Base-by-base conservation (phyloP, 1,140 invertebrate genomes). In the Bombus ignitus region DNA sequence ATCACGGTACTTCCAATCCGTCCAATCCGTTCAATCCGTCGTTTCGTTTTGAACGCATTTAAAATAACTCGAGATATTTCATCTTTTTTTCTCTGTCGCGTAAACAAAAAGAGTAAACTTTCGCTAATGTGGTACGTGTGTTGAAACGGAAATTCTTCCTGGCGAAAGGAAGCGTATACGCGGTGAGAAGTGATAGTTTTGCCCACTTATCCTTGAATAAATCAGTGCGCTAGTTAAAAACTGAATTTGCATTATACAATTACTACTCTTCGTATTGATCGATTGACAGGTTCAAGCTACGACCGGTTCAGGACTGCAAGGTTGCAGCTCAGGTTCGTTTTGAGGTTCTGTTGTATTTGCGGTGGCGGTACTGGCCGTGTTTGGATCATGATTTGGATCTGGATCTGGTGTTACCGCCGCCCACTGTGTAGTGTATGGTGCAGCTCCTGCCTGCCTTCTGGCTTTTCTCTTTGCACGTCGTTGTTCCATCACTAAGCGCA, bases 401-500 rank as follows among this genome's bases (percentile, higher is more conserved):
- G 94, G 78, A 85, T 94, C 92, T 1, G 94, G 93, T 32, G 94
- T 93, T 81, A 95, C 88, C 1, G 94, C 95, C 53, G 95, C 94
- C 95, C 95, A 95, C 57, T 95, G 95, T 6, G 96, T 95, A 8
- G 96, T 96, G 91, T 98, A 98, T 2, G 97, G 97, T 18, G 97
- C 95, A 3, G 96, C 96, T 88, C 97, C 97, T 12, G 95, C 95
- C 77, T 98, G 96, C 89, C 98, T 97, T 82, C 98, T 96, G 10
- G 97, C 98, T 93, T 97, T 97, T 57, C 98, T 96, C 80, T 97
- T 96, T 84, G 98, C 97, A 78, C 98, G 97, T 89, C 97, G 96
- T 93, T 98, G 98, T 89, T 98, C 98, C 97, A 99, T 98, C 53
- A 98, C 97, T 39, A 98, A 95, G 84, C 98, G 97, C 28, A 99